A percentile compares a stretch with the other conserved stretches of the same genome.
phyloP scores from a whole-genome alignment of 2,797 vertebrate species.

The Macrochelys suwanniensis region DNA sequence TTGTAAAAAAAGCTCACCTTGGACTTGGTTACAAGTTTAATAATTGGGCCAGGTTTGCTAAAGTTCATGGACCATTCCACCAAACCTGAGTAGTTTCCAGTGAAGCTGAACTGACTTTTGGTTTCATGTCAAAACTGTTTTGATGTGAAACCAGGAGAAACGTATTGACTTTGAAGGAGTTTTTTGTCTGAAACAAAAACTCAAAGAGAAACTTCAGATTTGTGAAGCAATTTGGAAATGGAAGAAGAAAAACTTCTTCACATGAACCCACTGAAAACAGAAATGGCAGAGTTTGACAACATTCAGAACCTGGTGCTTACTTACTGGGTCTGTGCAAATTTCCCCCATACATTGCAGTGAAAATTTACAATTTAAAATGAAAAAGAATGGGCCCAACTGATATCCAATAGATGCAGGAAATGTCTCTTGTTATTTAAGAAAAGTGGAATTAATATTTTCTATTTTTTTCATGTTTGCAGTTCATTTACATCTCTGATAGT shows the following conservation, averaged over 20 bases:
- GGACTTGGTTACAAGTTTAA: background rate
- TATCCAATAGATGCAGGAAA: too few species aligned
- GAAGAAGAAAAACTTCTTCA: background rate
- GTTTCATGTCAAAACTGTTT: background rate
- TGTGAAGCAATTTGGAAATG: background rate
- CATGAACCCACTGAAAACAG: rapidly evolving
- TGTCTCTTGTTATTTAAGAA: background rate
- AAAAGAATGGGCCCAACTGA: too few species aligned
- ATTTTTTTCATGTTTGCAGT: background rate
- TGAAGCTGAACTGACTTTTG: background rate
- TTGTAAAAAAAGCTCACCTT: background rate
- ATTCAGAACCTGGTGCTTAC: background rate
- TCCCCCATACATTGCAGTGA: too few species aligned
- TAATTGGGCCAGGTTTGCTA: background rate
- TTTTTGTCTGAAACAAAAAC: background rate
- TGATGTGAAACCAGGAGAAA: background rate
- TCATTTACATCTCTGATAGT: background rate
- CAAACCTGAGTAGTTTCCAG: background rate
- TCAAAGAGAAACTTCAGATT: background rate
- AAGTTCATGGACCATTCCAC: background rate
- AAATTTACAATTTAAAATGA: too few species aligned
- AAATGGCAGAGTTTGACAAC: background rate
- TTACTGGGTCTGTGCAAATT: background rate
- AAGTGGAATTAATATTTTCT: background rate
- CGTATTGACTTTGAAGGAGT: background rate